A percentile compares a stretch with the other conserved stretches of the same genome.
phyloP scores from a whole-genome alignment of 2,888 invertebrate genomes.

The Junonia oenone region DNA sequence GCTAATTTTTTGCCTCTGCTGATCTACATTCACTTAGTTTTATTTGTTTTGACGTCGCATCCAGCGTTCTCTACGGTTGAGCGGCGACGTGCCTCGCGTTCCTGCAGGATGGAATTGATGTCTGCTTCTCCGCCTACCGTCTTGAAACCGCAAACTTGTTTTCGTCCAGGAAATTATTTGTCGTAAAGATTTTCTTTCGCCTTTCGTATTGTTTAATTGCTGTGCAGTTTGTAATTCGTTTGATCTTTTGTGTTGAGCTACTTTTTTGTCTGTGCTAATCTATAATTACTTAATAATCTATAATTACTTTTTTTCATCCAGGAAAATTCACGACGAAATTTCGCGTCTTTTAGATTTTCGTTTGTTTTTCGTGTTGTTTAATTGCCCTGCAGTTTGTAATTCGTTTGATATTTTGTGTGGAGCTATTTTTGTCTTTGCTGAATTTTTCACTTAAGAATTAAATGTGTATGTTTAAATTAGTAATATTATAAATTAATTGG shows the following conservation, averaged over 20 bases:
- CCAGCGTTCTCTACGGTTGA: slow-evolving; percentile 12
- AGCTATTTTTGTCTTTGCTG: no score
- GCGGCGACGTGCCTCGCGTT: slow-evolving; percentile 20
- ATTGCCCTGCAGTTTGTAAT: neutral
- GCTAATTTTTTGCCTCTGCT: neutral
- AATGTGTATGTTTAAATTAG: no score
- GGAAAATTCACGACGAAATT: slow-evolving; percentile 18
- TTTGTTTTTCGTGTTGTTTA: neutral
- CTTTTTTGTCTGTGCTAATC: no score
- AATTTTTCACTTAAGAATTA: no score
- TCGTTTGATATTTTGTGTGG: neutral
- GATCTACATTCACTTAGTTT: no score
- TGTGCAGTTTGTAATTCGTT: neutral
- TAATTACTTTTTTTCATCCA: slow-evolving; percentile 39
- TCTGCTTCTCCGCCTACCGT: slow-evolving; percentile 17
- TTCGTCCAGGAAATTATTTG: slow-evolving; percentile 18
- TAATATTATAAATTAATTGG: no score
- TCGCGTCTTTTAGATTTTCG: neutral
- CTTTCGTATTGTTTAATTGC: neutral
- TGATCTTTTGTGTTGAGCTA: neutral
- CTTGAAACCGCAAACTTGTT: slow-evolving; percentile 24
- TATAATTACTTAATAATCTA: no score
- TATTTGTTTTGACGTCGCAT: slow-evolving; percentile 57
- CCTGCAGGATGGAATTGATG: slow-evolving; percentile 17
- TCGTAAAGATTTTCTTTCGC: neutral